A percentile compares a stretch with the other conserved stretches of the same genome.
These are phyloP conservation scores for Pterois miles DNA, from an alignment of 2,797 vertebrate species.

Conservation along the genomic window DNA sequence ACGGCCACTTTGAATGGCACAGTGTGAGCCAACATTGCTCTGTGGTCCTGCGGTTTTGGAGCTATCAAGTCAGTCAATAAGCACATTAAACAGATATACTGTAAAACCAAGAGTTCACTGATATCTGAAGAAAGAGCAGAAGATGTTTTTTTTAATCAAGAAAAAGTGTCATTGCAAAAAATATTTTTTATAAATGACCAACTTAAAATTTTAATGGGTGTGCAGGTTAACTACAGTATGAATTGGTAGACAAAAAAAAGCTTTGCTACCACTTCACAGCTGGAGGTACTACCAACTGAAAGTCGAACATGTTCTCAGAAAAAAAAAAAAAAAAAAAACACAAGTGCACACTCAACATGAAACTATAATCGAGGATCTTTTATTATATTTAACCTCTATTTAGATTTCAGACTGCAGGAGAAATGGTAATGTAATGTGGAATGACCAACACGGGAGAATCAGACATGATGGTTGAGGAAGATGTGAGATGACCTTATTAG, in stretches of 20 bases:
- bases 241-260: not conserved
- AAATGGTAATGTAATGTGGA: too few relatives aligned
- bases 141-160: not conserved
- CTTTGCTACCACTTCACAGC: not conserved
- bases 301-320: too few relatives aligned
- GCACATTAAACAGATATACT: conserved; percentile 62
- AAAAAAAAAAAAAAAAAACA: too few relatives aligned
- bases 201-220: not conserved
- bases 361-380: not conserved
- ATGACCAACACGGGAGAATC: too few relatives aligned
- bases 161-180: not conserved
- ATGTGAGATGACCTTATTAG: too few relatives aligned
- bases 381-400: not conserved
- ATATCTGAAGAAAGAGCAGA: conserved; percentile 2
- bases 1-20: conserved; percentile 67
- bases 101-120: conserved; percentile 41
- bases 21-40: conserved; percentile 52
- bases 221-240: not conserved
- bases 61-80: conserved; percentile 60
- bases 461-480: too few relatives aligned
- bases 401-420: too few relatives aligned
- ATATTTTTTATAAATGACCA: not conserved
- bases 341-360: not conserved
- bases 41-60: conserved; percentile 37
- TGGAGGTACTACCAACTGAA: not conserved